These are phyloP conservation scores for Chrysomela aeneicollis DNA, from an alignment of 2,888 invertebrate species.

Conservation along the genomic window DNA sequence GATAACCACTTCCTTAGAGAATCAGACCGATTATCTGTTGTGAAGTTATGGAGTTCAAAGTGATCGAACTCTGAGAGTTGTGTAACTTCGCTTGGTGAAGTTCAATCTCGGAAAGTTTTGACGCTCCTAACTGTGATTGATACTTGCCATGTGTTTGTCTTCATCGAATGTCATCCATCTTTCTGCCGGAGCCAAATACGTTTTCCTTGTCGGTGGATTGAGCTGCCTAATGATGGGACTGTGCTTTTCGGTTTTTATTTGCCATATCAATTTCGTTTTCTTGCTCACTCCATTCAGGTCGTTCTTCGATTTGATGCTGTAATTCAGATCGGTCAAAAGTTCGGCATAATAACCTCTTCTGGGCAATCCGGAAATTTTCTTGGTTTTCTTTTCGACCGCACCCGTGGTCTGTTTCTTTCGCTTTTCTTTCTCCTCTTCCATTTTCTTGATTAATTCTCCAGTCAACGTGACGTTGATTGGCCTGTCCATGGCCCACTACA, in stretches of 20 bases:
- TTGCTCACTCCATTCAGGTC: conserved; percentile 59
- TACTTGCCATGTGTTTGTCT: conserved; percentile 69
- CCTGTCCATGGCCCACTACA: not conserved
- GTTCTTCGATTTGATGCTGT: conserved; percentile 56
- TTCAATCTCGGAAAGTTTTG: not conserved
- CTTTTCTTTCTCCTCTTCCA: conserved; percentile 1
- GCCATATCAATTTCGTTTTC: conserved; percentile 60
- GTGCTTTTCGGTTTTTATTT: conserved; percentile 68
- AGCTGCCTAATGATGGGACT: conserved; percentile 65
- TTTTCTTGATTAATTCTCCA: not conserved
- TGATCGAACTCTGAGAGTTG: too few species aligned
- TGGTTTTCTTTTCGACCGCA: conserved; percentile 5
- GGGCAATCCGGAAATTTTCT: conserved; percentile 23
- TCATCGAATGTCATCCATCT: conserved; percentile 72
- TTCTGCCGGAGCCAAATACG: conserved; percentile 67
- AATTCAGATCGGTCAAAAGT: conserved; percentile 65
- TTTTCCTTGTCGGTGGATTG: conserved; percentile 61
- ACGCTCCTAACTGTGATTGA: not conserved
- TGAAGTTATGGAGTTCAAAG: too few species aligned
- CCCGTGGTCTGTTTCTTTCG: not conserved
- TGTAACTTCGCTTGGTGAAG: too few species aligned
- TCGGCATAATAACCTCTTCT: conserved; percentile 70
- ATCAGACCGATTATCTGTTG: too few species aligned
- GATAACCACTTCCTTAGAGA: too few species aligned
- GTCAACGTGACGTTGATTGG: not conserved